Evolutionary conservation across 92 coral and sea anemone species (phyloP).

Genomic region (Desmophyllum pertusum): DNA sequence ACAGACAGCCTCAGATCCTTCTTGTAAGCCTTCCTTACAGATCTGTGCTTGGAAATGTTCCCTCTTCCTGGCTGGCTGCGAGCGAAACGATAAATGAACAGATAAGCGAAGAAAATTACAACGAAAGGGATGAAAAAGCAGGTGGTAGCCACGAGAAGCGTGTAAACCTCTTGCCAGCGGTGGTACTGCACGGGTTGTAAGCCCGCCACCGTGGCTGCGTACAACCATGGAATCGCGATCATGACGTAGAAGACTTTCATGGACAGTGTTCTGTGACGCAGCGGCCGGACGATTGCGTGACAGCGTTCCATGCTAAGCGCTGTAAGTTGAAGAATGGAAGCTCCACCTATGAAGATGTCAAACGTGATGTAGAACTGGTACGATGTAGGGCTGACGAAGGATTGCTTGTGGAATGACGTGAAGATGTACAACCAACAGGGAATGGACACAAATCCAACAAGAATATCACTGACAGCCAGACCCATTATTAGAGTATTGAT

Average conservation of each 20-base stretch:
- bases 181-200: conserved; percentile 72
- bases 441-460: conserved; percentile 82
- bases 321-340: conserved; percentile 91
- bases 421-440: conserved; percentile 78
- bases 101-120: conserved; percentile 66
- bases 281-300: conserved; percentile 85
- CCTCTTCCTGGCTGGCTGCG: conserved; percentile 36
- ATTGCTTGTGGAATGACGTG: conserved; percentile 42
- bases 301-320: conserved; percentile 90
- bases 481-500: conserved; percentile 77
- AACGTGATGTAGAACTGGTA: conserved; percentile 82
- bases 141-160: conserved; percentile 62
- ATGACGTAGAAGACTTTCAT: conserved; percentile 59
- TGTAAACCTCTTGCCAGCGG: conserved; percentile 72
- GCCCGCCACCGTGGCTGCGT: conserved; percentile 62
- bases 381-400: neutral
- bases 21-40: conserved; percentile 54
- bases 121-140: conserved; percentile 76
- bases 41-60: conserved; percentile 9
- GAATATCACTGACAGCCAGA: conserved; percentile 81
- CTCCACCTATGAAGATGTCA: conserved; percentile 89
- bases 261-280: conserved; percentile 76
- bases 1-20: conserved; percentile 78
- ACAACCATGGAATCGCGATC: conserved; percentile 73
- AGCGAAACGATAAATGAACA: conserved; percentile 60